Base-by-base conservation (phyloP, 2,113 vertebrate genomes). In the Litocranius walleri region DNA sequence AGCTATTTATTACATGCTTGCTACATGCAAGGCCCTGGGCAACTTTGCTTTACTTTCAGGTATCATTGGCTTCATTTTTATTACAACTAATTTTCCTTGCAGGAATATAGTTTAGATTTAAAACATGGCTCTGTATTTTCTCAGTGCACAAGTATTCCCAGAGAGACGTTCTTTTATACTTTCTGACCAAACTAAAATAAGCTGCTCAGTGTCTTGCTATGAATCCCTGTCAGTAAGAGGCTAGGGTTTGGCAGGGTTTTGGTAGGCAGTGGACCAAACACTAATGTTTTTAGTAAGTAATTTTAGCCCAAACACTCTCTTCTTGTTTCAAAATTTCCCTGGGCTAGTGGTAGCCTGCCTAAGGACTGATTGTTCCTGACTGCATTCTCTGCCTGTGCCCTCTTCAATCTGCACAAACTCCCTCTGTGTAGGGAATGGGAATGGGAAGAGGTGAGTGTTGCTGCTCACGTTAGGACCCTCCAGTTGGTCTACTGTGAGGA, bases 251-350 rank as follows among this genome's bases (percentile, higher is more conserved):
- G 45, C 78, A 59, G 74, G 11, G 62, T 85, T 94, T 90, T 27
- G 59, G 52, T 77, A n/a, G 91, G 48, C 64, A 15, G 40, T 27
- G 62, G 81, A 82, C 78, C 95, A 96, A 19, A 56, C 7, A 23
- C 29, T 62, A 59, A 90, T 57, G 57, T 87, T 92, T 88, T 96
- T 61, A 59, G 59, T 80, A 91, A 96, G 67, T 90, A 64, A 77
- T 88, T 88, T 88, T 48, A 84, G 88, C 43, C 57, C 57, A 82
- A 85, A 94, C 62, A 90, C 45, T 43, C 64, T 80, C 23, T 92
- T 81, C 40, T 95, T 92, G n/a, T 90, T 92, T 95, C 52, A 17
- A 64, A 85, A 59, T 15, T 33, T 36, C 83, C 17, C 1, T 10
- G 36, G 83, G 7, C 30, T 30, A 25, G 67, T 3, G 4, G 71